Percentiles rank a stretch among this genome's conserved stretches.
phyloP scores from a whole-genome alignment of 1,140 invertebrate species.

The Rhagoletis pomonella region DNA sequence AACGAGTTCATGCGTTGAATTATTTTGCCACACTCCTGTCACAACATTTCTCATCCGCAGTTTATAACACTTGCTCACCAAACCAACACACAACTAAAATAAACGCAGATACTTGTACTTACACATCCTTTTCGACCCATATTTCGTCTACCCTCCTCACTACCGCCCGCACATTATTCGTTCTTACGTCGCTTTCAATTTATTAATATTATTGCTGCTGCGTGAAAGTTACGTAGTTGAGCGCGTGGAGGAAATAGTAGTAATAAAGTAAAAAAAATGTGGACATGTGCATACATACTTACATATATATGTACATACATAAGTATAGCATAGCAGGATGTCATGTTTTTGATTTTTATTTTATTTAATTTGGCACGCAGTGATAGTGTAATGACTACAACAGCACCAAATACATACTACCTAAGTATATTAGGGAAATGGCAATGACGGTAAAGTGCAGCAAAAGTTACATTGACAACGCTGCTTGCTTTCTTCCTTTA shows the following conservation, averaged over 20 bases:
- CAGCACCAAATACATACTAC: neutral
- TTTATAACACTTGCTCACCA: neutral
- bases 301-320: no score
- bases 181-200: slow-evolving; percentile 6
- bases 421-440: neutral
- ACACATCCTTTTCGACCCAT: slow-evolving; percentile 2
- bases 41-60: neutral
- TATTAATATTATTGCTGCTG: slow-evolving; percentile 21
- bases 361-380: slow-evolving; percentile 1
- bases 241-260: neutral
- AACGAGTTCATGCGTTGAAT: neutral
- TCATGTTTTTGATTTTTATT: neutral
- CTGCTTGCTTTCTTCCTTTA: no score
- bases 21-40: neutral
- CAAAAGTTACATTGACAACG: neutral
- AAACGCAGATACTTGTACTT: neutral
- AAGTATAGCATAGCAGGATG: no score
- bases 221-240: slow-evolving; percentile 6
- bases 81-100: neutral
- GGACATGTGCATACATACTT: no score
- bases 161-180: neutral
- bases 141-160: neutral
- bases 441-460: neutral
- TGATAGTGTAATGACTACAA: neutral
- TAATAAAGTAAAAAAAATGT: neutral